Evolutionary conservation across 2,113 vertebrate genomes (phyloP), one percentile per base, ranked within the genome.

Genomic region (Capricornis sumatraensis): DNA sequence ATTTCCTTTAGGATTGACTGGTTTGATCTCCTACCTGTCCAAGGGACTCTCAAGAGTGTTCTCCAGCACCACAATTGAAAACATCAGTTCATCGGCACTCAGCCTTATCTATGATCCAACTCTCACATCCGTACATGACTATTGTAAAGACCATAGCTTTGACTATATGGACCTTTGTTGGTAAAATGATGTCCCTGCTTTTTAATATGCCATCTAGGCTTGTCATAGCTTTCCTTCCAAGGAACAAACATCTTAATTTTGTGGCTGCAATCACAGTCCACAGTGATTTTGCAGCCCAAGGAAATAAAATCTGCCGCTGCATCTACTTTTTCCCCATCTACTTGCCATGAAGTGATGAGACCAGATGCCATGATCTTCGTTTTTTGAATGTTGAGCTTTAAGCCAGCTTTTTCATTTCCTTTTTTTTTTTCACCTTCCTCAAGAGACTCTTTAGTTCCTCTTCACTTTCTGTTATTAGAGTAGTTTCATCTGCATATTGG

Each of bases 381-480:
- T 25, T 74, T 40, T 74, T 74, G n/a, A 74, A 40, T 74, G 67
- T 40, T 74, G 67, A 74, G 67, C 23, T 74, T 40, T 74, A 13
- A 40, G 10, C 36, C 0, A 1, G 19, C 67, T 40, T 40, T 74
- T 74, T 40, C 67, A 25, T 40, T 74, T 74, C 67, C 67, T 40
- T 74, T 45, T 45, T 45, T 40, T 45, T 45, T 45, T 74, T 40
- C 19, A 40, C n/a, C 10, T 21, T 40, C 67, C n/a, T 74, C 67
- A 40, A 74, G n/a, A 12, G 36, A 74, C 67, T 74, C 4, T 40
- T 71, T 6, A 74, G 67, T 74, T 74, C 67, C 67, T 40, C n/a
- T 74, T 74, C 67, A 74, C 67, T 74, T 71, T 71, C 67, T 71
- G n/a, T 71, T 36, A 40, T 74, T 74, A 71, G n/a, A 71, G n/a